phyloP scores from a whole-genome alignment of 2,113 vertebrate genomes.

The Oncorhynchus gorbuscha region DNA sequence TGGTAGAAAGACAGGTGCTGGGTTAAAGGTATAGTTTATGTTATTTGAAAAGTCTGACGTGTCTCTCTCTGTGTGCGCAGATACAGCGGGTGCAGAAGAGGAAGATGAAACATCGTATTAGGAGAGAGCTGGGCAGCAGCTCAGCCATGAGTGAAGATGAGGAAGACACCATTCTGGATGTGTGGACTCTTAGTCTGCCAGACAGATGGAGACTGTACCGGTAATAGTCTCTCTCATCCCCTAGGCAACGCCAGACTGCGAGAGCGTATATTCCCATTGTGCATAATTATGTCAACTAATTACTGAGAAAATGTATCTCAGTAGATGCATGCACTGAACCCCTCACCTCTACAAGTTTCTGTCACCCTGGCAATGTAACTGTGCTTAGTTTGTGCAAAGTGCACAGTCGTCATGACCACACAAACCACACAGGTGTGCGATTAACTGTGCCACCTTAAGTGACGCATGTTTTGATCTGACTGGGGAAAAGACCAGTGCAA shows the following conservation, averaged over 20 bases:
- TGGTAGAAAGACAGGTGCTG: not conserved
- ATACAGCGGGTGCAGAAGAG: constrained; percentile 73
- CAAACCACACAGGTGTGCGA: not conserved
- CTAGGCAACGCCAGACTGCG: constrained; percentile 12
- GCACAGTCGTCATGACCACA: too few species aligned
- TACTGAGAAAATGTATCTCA: constrained; percentile 45
- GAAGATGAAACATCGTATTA: constrained; percentile 78
- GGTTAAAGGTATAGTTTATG: not conserved
- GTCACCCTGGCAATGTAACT: constrained; percentile 13
- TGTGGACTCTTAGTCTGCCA: constrained; percentile 79
- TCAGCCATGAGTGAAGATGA: constrained; percentile 77
- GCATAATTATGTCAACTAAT: constrained; percentile 52
- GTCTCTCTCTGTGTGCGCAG: constrained; percentile 60
- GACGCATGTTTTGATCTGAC: too few species aligned
- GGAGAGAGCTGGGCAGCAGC: constrained; percentile 73
- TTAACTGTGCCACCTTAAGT: not conserved
- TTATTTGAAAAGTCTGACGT: not conserved
- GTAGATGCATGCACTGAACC: constrained; percentile 38
- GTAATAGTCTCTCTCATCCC: constrained; percentile 59
- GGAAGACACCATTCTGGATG: constrained; percentile 65
- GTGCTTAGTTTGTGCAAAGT: not conserved
- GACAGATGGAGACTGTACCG: constrained; percentile 91
- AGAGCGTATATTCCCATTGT: constrained; percentile 43
- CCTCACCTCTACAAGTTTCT: constrained; percentile 21
- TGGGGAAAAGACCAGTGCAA: too few species aligned